Conservation (phyloP, 2,888 invertebrate genomes). For the Coleophora deauratella region DNA sequence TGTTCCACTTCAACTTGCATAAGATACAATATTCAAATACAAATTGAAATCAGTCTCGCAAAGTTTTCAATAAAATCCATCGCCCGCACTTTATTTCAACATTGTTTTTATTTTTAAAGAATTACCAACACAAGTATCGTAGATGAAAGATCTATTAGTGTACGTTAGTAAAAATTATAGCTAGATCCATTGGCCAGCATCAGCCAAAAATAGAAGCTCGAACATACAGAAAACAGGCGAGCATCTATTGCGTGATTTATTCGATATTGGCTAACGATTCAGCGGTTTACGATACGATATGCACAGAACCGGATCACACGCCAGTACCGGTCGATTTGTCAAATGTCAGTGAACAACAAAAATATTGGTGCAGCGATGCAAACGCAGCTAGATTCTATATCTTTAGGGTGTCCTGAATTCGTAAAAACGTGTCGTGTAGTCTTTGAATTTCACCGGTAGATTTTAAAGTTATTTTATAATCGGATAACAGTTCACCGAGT, state of each 20-base stretch:
- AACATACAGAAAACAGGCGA: slow-evolving; percentile 69
- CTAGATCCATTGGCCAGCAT: slow-evolving; percentile 36
- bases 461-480: too few relatives aligned
- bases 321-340: slow-evolving; percentile 31
- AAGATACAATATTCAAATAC: too few relatives aligned
- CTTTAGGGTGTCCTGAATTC: too few relatives aligned
- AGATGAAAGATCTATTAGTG: slow-evolving; percentile 23
- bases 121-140: slow-evolving; percentile 2
- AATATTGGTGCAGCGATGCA: slow-evolving; percentile 21
- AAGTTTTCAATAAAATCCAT: slow-evolving; percentile 10
- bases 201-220: slow-evolving; percentile 58
- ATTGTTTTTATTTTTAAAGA: slow-evolving; percentile 1
- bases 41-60: neutral
- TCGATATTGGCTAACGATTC: slow-evolving; percentile 52
- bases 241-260: slow-evolving; percentile 61
- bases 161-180: slow-evolving; percentile 47
- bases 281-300: slow-evolving; percentile 46
- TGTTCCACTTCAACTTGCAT: too few relatives aligned
- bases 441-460: too few relatives aligned
- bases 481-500: too few relatives aligned
- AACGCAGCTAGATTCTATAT: slow-evolving; percentile 1
- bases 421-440: too few relatives aligned
- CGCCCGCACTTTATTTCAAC: neutral
- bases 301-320: slow-evolving; percentile 28
- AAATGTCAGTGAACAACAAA: slow-evolving; percentile 25